Evolutionary conservation across 2,888 invertebrate genomes (phyloP), one percentile per base, ranked within the genome.

Genomic region (Ichneumoninae sp.): DNA sequence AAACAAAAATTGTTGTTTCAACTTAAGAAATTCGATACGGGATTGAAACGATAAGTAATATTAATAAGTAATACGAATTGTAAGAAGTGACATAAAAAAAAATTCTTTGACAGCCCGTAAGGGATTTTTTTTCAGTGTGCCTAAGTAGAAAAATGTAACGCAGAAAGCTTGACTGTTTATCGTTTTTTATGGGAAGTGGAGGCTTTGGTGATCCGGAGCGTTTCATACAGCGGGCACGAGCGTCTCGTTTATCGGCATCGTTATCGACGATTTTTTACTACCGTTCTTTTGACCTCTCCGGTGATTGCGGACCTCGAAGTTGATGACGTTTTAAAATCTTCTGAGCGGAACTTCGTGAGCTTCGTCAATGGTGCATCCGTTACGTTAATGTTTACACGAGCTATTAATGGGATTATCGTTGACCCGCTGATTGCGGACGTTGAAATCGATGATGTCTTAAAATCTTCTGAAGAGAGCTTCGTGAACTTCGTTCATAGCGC

Each of bases 221-320:
- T 57, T 26, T 19, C 8, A 10, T 6, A 44, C 7, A n/a, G 13
- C 52, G 69, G 8, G 44, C 44, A 33, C 10, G 10, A 8, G 7
- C 26, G 40, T 68, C 30, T 6, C 26, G 10, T 79, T 79, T 71
- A 79, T 80, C 66, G 72, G 10, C 50, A 40, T 77, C 54, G 47
- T 74, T 74, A 78, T 72, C 60, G 10, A 65, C n/a, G 13, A 44
- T 47, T 52, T 77, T 62, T 77, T 62, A 62, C 26, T 72, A 57
- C 47, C 66, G 26, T 68, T 66, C n/a, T n/a, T 40, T 60, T 78
- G 82, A 82, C 82, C 82, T 36, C 65, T 26, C 26, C 60, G 1
- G 7, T 40, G 47, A 78, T 82, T 72, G 16, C 60, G 8, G 33
- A 16, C 13, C 13, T 6, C 60, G 33, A 26, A n/a, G 30, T n/a